Conservation (phyloP, 2,113 vertebrate genomes). For the Trochalopteron elliotii region DNA sequence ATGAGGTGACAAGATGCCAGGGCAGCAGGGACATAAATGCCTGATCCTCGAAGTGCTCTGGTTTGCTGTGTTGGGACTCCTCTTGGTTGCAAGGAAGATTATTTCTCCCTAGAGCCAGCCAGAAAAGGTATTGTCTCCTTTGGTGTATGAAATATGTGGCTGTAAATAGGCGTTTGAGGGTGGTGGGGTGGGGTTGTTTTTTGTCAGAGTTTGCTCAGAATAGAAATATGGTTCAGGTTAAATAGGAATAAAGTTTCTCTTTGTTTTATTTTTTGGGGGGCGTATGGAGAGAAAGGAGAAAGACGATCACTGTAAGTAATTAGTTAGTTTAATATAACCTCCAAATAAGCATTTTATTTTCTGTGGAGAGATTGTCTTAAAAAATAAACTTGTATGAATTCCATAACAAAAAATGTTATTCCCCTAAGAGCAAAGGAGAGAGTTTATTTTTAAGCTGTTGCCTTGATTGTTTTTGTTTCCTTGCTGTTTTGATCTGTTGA, state of each 20-base stretch:
- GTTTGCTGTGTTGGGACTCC: fast-evolving
- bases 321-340: background rate
- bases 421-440: background rate
- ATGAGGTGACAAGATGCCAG: fast-evolving
- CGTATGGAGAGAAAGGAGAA: background rate
- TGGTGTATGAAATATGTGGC: fast-evolving
- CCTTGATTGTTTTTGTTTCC: background rate
- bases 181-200: fast-evolving
- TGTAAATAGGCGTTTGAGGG: background rate
- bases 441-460: background rate
- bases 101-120: fast-evolving
- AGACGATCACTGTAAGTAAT: fast-evolving
- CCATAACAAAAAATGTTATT: background rate
- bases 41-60: fast-evolving
- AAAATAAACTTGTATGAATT: background rate
- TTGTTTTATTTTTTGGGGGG: fast-evolving
- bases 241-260: background rate
- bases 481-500: background rate
- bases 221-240: background rate
- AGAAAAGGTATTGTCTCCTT: background rate
- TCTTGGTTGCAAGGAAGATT: fast-evolving
- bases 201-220: background rate
- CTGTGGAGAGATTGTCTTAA: background rate
- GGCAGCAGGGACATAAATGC: background rate
- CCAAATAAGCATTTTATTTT: background rate